Conservation (phyloP, 1,140 invertebrate genomes). For the Micrasema longulum region DNA sequence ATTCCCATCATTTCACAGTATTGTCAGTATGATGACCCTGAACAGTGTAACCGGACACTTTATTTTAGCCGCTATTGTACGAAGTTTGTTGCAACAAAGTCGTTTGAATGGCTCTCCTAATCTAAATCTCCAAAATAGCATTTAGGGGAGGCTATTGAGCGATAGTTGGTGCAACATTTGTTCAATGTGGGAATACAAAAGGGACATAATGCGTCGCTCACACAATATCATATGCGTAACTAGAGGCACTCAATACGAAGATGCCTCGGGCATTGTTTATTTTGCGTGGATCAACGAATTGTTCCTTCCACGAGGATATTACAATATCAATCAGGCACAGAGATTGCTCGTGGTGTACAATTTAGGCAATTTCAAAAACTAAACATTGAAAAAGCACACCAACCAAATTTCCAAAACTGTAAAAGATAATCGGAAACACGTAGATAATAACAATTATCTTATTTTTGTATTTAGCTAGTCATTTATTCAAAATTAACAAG, state of each 20-base stretch:
- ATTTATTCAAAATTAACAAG: too few relatives aligned
- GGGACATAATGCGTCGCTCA: constrained; percentile 24
- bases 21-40: constrained; percentile 47
- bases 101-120: constrained; percentile 51
- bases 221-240: constrained; percentile 38
- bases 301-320: constrained; percentile 7
- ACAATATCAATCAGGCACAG: constrained; percentile 27
- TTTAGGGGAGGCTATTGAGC: constrained; percentile 37
- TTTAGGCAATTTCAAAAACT: too few relatives aligned
- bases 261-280: constrained; percentile 51
- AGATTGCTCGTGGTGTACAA: background rate
- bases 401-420: too few relatives aligned
- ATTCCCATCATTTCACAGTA: constrained; percentile 34
- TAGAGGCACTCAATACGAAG: constrained; percentile 35
- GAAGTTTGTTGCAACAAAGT: constrained; percentile 50
- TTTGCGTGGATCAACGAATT: constrained; percentile 45
- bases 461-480: too few relatives aligned
- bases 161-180: constrained; percentile 48
- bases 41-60: constrained; percentile 53
- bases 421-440: too few relatives aligned
- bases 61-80: constrained; percentile 52
- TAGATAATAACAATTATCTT: too few relatives aligned
- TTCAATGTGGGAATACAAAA: constrained; percentile 41
- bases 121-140: constrained; percentile 54
- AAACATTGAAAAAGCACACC: too few relatives aligned